Conservation (phyloP, 1,140 invertebrate genomes). For the Drosophila kikkawai region DNA sequence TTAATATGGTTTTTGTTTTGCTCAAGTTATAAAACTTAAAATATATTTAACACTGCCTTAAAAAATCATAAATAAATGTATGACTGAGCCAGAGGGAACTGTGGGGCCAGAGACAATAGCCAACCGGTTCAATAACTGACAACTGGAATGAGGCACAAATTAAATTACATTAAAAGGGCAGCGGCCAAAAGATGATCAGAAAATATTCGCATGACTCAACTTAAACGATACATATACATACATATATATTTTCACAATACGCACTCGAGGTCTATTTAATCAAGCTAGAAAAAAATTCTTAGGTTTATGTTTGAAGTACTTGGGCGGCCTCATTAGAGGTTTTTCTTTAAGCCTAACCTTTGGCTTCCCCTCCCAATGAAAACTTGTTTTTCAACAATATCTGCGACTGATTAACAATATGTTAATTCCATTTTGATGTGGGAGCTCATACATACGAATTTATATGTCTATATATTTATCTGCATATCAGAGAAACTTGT, state of each 20-base stretch:
- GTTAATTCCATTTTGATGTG: conserved; percentile 31
- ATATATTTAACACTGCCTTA: conserved; percentile 2
- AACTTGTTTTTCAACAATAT: conserved; percentile 61
- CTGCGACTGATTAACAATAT: conserved; percentile 38
- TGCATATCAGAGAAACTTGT: conserved; percentile 41
- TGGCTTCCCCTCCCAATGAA: conserved; percentile 37
- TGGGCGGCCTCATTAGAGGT: conserved; percentile 52
- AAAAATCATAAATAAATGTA: conserved; percentile 33
- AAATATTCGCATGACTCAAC: conserved; percentile 49
- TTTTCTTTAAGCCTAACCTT: conserved; percentile 55
- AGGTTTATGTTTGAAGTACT: conserved; percentile 47
- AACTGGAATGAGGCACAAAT: conserved; percentile 60
- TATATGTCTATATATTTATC: conserved; percentile 14
- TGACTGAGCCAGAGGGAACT: neutral
- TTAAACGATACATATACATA: neutral
- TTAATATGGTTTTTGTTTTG: neutral
- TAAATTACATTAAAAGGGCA: conserved; percentile 77
- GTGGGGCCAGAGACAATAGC: conserved; percentile 40
- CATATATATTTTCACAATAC: conserved; percentile 23
- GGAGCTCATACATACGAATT: conserved; percentile 3
- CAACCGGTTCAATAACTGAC: conserved; percentile 74
- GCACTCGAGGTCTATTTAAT: conserved; percentile 43
- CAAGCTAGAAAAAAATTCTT: conserved; percentile 24
- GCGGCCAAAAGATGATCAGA: conserved; percentile 55
- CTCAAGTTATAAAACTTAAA: neutral